Base-by-base conservation (phyloP, 1,140 invertebrate genomes). In the Atta texana region DNA sequence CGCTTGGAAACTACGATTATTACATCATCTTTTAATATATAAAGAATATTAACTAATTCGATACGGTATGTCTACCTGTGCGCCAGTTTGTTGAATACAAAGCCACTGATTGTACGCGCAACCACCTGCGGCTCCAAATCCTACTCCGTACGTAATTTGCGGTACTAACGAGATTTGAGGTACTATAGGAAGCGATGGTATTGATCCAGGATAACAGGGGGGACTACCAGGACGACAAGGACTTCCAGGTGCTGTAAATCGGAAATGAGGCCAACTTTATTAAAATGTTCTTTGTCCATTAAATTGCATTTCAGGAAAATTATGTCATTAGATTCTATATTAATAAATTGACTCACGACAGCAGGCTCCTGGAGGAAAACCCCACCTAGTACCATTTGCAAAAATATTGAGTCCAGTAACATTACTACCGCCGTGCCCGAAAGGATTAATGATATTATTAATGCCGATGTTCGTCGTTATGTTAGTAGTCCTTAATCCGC, bases 401-500 rank as follows among this genome's bases (percentile, higher is more conserved):
- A 16, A 28, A 57, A 57, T 12, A 63, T 1, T 16, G 31, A 66
- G 4, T 66, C 31, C 14, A 8, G 4, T 69, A 49, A 4, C 39
- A 49, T 69, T 69, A 51, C 3, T 6, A 51, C 14, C 5, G 4
- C 5, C 6, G 1, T 10, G 10, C 39, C 3, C 66, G 39, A 85
- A 89, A 81, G 92, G 91, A 55, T 91, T 81, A 53, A 93, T 92
- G 8, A 91, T 8, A 68, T 94, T 93, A 34, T 92, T 90, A n/a
- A 95, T 92, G 31, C 92, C 88, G 7, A 95, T 91, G 34, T 90
- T 93, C 0, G 93, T 93, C 0, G 91, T 93, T n/a, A 95, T 89
- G 31, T 95, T 94, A 0, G 89, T 88, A 0, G 55, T 59, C 1
- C 39, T 66, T 4, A 71, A 21, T 8, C 39, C 64, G 0, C 21